phyloP scores from a whole-genome alignment of 2,888 invertebrate species.

The Acrobasis repandana region DNA sequence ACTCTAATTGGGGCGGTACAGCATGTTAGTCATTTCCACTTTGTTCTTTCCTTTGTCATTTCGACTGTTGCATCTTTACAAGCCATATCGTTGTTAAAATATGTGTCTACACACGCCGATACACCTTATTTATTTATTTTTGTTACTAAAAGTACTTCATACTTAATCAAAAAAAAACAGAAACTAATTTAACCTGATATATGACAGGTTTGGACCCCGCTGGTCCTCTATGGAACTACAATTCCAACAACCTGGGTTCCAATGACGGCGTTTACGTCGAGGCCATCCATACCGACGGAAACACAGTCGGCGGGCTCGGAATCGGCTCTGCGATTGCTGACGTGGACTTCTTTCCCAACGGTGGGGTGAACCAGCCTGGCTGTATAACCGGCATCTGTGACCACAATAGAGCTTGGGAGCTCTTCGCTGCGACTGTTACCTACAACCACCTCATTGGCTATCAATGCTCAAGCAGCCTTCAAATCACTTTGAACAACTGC shows the following conservation, averaged over 20 bases:
- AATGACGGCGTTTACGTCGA: slow-evolving; percentile 62
- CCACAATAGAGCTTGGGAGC: slow-evolving; percentile 17
- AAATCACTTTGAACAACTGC: slow-evolving; percentile 48
- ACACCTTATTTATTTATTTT: too few species aligned
- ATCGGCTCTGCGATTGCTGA: slow-evolving; percentile 65
- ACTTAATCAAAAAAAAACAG: too few species aligned
- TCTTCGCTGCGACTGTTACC: slow-evolving; percentile 14
- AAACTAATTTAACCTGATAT: too few species aligned
- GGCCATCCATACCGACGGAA: slow-evolving; percentile 53
- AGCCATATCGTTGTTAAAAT: too few species aligned
- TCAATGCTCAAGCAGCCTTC: slow-evolving; percentile 39
- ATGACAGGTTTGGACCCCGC: slow-evolving; percentile 53
- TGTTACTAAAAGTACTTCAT: too few species aligned
- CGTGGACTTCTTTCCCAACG: slow-evolving; percentile 84
- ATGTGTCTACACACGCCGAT: too few species aligned
- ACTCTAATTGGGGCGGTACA: too few species aligned
- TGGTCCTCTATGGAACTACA: slow-evolving; percentile 51
- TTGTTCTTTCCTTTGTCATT: too few species aligned
- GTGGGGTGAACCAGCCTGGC: slow-evolving; percentile 60
- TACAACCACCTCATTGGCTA: slow-evolving; percentile 49
- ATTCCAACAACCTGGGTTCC: slow-evolving; percentile 37
- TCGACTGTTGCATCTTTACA: too few species aligned
- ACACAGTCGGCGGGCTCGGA: slow-evolving; percentile 60
- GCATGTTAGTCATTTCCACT: too few species aligned
- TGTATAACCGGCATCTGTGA: slow-evolving; percentile 11